Evolutionary conservation across 2,888 invertebrate species (phyloP), one percentile per base, ranked within the genome.

Genomic region (Papilio gigon): DNA sequence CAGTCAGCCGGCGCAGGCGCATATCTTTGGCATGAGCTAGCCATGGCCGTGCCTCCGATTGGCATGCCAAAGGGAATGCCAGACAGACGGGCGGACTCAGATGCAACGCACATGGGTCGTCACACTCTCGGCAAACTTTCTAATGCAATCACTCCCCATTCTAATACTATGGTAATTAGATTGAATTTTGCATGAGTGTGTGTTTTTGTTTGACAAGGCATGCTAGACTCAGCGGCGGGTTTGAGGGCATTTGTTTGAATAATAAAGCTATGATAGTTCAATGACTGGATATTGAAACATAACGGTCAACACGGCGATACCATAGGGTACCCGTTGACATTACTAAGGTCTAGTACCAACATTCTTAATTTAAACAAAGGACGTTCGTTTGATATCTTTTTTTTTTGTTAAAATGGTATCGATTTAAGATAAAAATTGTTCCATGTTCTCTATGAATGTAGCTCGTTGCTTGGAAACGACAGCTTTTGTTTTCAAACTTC

Each of bases 101-200:
- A 80, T 84, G 84, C 75, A 35, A 68, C 65, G 76, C 84, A 84
- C 73, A 84, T 84, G 84, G 63, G 83, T 84, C 84, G 81, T 78
- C 84, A 83, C 77, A 84, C 84, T 83, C 73, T 75, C 35, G 20
- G 69, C 77, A 73, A 75, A 66, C 64, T 68, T 65, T 62, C 37
- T 53, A 63, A 61, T 67, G 50, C 74, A 65, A 20, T 9, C 6
- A 9, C 6, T n/a, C 14, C 61, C 14, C 25, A 56, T 71, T 70
- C 47, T 73, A 73, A 33, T 6, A 0, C 11, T 33, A 47, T 30
- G 0, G 22, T 0, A 27, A 20, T 68, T 68, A 64, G 44, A 68
- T 59, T 37, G 17, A 61, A 22, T 14, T n/a, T 47, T 2, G 67
- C 20, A 25, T 58, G 53, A 27, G 4, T 11, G 12, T 3, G 0